Conservation (phyloP, 2,797 vertebrate species). For the Gadopsis bispinosus region DNA sequence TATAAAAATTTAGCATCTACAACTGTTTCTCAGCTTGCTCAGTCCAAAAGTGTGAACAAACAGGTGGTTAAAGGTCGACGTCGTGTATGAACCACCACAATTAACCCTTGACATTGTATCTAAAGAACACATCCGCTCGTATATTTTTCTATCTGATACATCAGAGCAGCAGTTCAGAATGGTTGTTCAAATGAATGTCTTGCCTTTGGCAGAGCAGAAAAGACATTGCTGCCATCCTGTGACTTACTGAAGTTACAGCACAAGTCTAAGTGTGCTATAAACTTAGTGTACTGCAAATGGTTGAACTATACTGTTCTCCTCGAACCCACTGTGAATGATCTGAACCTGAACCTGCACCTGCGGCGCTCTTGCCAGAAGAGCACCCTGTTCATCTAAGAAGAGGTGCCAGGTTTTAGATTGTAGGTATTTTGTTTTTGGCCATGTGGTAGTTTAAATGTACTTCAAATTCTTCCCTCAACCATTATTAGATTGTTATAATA, state of each 20-base stretch:
- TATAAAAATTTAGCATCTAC: too few relatives aligned
- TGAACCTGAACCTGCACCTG: slow-evolving; percentile 4
- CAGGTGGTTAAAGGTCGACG: neutral
- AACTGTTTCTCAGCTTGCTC: neutral
- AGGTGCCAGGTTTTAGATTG: neutral
- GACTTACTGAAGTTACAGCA: slow-evolving; percentile 48
- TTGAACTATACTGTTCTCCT: neutral
- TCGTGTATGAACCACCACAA: neutral
- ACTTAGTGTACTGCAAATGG: neutral
- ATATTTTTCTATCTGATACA: neutral
- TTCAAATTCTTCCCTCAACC: too few relatives aligned
- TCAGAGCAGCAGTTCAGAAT: neutral
- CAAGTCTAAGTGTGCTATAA: neutral
- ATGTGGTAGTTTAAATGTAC: neutral
- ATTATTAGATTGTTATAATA: neutral
- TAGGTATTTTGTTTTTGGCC: neutral
- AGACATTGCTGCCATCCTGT: slow-evolving; percentile 69
- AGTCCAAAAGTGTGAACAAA: neutral
- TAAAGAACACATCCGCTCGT: neutral
- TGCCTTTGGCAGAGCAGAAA: neutral
- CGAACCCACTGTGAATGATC: too few relatives aligned
- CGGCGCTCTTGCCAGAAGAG: slow-evolving; percentile 41
- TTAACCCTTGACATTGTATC: neutral
- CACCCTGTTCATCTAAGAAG: slow-evolving; percentile 4
- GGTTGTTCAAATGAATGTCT: neutral